phyloP scores from a whole-genome alignment of 2,888 invertebrate genomes.

The Drosophila anomalata region DNA sequence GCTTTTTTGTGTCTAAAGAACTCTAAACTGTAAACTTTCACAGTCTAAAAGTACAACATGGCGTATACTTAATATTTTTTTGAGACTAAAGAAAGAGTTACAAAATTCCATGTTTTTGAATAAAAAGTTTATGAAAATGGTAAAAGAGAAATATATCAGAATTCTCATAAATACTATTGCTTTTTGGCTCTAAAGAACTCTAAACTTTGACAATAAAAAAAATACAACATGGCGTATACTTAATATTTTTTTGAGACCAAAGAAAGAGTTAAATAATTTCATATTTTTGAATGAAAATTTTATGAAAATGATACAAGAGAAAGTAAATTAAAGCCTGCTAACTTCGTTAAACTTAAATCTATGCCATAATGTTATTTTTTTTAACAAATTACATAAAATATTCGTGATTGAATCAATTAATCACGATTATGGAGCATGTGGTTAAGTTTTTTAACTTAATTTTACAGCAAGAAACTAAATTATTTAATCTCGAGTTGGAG shows the following conservation, averaged over 20 bases:
- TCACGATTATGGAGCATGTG: conserved; percentile 39
- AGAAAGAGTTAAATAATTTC: fast-evolving
- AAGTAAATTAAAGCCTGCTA: conserved; percentile 11
- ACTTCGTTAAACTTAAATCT: conserved; percentile 13
- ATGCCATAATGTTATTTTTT: conserved; percentile 9
- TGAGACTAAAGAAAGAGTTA: neutral
- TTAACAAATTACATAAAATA: conserved; percentile 15
- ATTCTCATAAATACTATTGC: too few species aligned
- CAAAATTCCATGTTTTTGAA: neutral
- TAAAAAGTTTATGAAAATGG: neutral
- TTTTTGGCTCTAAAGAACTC: neutral
- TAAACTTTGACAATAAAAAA: neutral
- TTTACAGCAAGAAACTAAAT: conserved; percentile 18
- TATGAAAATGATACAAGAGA: conserved; percentile 1
- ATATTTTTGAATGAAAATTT: neutral
- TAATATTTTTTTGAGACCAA: neutral
- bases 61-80: too few species aligned
- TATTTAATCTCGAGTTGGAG: conserved; percentile 25
- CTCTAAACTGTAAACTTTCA: neutral
- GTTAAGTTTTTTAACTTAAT: conserved; percentile 30
- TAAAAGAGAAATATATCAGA: neutral
- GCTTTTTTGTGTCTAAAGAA: too few species aligned
- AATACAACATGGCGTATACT: conserved; percentile 5
- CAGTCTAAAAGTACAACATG: neutral
- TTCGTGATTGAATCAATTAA: conserved; percentile 23